A percentile compares a stretch with the other conserved stretches of the same genome.
These are phyloP conservation scores for Menidia menidia DNA, from an alignment of 2,797 vertebrate species.

Conservation along the genomic window DNA sequence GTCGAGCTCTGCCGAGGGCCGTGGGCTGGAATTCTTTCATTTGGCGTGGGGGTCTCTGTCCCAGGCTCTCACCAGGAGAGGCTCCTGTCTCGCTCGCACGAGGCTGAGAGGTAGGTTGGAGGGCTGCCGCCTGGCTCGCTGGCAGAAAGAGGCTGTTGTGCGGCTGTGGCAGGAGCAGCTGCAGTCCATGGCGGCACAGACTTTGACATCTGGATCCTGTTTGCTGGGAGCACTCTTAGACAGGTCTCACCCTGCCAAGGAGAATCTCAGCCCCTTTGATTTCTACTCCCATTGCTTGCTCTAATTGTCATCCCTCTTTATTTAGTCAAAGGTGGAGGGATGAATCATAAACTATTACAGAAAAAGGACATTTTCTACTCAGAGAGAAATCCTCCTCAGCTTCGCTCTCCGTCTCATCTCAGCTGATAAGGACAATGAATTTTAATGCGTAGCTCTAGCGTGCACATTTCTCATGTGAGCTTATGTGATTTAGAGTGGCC, in stretches of 20 bases:
- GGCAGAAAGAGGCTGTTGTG: conserved; percentile 76
- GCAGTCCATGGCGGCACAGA: conserved; percentile 65
- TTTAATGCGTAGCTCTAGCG: conserved; percentile 48
- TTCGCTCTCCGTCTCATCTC: conserved; percentile 58
- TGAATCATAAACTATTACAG: conserved; percentile 81
- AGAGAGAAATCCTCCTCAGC: conserved; percentile 70
- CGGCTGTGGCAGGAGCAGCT: conserved; percentile 65
- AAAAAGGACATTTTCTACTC: conserved; percentile 74
- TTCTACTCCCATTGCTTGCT: conserved; percentile 76
- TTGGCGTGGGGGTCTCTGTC: conserved; percentile 55
- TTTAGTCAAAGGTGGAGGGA: conserved; percentile 83
- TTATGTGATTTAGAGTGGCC: conserved; percentile 39
- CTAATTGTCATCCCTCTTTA: conserved; percentile 86
- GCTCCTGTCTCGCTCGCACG: conserved; percentile 69
- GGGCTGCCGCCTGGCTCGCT: conserved; percentile 45
- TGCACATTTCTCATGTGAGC: conserved; percentile 61
- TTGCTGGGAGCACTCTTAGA: conserved; percentile 78
- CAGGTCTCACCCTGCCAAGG: conserved; percentile 76
- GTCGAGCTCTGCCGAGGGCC: conserved; percentile 41
- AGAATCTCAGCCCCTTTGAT: conserved; percentile 81
- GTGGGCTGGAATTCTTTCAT: conserved; percentile 66
- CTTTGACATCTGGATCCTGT: conserved; percentile 86
- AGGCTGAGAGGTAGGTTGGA: conserved; percentile 58
- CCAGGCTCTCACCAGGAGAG: conserved; percentile 63
- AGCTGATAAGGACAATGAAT: conserved; percentile 77